Evolutionary conservation across 1,140 invertebrate species (phyloP), one percentile per base, ranked within the genome.

Genomic region (Stenopsyche tienmushanensis): DNA sequence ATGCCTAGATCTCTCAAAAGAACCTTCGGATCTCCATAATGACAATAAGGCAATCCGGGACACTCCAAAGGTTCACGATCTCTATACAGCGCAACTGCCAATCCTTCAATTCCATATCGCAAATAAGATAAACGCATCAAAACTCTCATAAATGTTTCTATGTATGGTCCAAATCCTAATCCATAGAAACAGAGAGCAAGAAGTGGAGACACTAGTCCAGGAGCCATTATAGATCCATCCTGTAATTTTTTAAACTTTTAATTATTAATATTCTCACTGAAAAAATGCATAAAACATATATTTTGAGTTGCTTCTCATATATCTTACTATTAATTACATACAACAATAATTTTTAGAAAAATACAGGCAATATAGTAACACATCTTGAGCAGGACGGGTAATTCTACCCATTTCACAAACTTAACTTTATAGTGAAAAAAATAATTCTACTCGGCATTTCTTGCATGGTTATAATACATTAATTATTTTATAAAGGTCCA

Each of bases 151-250:
- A 73, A 70, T 8, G 73, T 70, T 29, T 85, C 80, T 1, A 87
- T 84, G 42, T 78, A 75, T 0, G 78, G 73, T 0, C 85, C 85
- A 72, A 86, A 87, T 29, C 86, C 86, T 66, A 86, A 84, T 0
- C 86, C 86, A 67, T 87, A 87, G 41, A 85, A 81, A 18, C 83
- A 83, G 10, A 87, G 71, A 0, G 83, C 83, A 20, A 87, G 77
- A 0, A 86, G 78, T 1, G 85, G 85, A 0, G 85, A 83, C 1
- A 83, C 80, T 0, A 78, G 73, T 53, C 83, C 73, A 1, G 85
- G 85, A 1, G 83, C 86, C 8, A 87, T 73, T 18, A 84, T 85
- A 7, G 82, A 80, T 42, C 86, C 86, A 58, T 86, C 87, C 85
- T 87, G 75, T 9, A 80, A 79, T 65, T 45, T 21, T n/a, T n/a